phyloP scores from a whole-genome alignment of 2,113 vertebrate species.

The Rhipidura dahli region DNA sequence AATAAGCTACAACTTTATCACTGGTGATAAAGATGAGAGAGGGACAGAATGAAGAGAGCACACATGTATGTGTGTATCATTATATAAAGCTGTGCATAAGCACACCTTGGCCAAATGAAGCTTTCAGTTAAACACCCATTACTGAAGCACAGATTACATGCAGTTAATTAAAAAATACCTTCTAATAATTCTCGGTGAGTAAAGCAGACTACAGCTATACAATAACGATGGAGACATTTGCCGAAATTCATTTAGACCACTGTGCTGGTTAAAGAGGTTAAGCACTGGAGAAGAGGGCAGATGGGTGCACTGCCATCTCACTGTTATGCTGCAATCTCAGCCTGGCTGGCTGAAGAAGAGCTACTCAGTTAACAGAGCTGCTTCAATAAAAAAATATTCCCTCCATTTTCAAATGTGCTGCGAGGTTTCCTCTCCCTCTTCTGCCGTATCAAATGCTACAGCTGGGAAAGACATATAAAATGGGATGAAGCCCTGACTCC shows the following conservation, averaged over 20 bases:
- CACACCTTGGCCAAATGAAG: background rate
- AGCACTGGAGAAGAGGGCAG: background rate
- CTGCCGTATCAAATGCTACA: background rate
- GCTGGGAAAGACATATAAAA: background rate
- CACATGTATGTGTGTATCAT: background rate
- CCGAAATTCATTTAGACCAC: background rate
- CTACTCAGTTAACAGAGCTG: background rate
- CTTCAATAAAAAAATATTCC: background rate
- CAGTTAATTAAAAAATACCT: background rate
- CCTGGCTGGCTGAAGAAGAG: background rate
- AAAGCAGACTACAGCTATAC: background rate
- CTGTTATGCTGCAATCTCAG: background rate
- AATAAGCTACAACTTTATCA: background rate
- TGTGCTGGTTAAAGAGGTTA: background rate
- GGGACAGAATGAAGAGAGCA: rapidly evolving
- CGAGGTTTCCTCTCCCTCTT: background rate
- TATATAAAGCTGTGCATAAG: background rate
- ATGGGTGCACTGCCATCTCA: background rate
- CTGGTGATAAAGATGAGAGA: background rate
- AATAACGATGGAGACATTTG: background rate
- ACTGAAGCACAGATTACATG: background rate
- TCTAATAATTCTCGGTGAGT: background rate
- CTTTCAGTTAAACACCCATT: background rate
- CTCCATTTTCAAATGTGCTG: background rate
- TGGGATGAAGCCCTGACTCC: background rate